phyloP scores from a whole-genome alignment of 2,888 invertebrate genomes.

The Esperia sulphurella region DNA sequence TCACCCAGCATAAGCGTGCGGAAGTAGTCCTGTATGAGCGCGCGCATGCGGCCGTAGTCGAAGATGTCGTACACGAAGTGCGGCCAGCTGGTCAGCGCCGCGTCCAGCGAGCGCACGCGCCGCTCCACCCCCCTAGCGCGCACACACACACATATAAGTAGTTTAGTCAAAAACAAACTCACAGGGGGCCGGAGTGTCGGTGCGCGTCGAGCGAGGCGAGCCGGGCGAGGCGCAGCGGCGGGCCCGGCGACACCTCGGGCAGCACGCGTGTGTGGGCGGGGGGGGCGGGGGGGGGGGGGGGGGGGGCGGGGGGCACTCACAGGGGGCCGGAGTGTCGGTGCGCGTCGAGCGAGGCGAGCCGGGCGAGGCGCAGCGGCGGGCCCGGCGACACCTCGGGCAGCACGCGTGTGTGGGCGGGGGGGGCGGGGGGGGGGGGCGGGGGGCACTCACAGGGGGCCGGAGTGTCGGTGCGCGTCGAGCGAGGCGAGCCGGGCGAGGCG shows the following conservation, averaged over 20 bases:
- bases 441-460: slow-evolving; percentile 8
- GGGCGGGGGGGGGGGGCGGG: neutral
- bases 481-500: slow-evolving; percentile 38
- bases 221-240: too few relatives aligned
- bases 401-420: neutral
- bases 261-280: neutral
- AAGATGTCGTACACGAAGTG: slow-evolving; percentile 61
- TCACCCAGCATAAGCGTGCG: slow-evolving; percentile 35
- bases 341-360: too few relatives aligned
- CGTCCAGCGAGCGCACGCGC: slow-evolving; percentile 44
- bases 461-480: slow-evolving; percentile 38
- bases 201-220: too few relatives aligned
- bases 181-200: too few relatives aligned
- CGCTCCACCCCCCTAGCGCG: slow-evolving; percentile 23
- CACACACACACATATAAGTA: neutral
- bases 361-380: too few relatives aligned
- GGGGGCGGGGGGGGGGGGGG: neutral
- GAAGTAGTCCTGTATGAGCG: slow-evolving; percentile 43
- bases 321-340: too few relatives aligned
- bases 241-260: too few relatives aligned
- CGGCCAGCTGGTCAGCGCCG: slow-evolving; percentile 64
- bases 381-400: too few relatives aligned
- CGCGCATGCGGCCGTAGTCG: slow-evolving; percentile 53
- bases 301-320: neutral
- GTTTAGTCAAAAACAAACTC: too few relatives aligned